Conservation (phyloP, 2,797 vertebrate genomes). For the Podargus strigoides region DNA sequence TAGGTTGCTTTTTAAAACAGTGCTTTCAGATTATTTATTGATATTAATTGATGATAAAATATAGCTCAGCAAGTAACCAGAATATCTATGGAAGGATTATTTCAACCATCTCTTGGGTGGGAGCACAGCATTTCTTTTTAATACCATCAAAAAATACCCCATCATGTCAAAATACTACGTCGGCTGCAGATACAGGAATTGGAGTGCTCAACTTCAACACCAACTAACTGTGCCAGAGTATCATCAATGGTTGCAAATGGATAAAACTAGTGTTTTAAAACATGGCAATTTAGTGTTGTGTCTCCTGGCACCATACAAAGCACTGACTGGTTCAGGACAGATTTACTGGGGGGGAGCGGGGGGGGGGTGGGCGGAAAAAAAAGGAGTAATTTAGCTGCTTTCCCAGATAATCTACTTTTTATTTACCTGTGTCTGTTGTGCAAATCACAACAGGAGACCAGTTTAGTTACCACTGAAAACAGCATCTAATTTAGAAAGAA, state of each 20-base stretch:
- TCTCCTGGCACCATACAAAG: neutral
- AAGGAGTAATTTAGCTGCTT: neutral
- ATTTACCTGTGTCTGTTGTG: neutral
- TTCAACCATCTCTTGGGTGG: neutral
- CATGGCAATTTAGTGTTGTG: neutral
- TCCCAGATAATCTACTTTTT: neutral
- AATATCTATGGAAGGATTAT: neutral
- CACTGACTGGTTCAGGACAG: neutral
- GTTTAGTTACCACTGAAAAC: neutral
- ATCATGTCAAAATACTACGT: neutral
- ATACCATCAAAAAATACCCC: neutral
- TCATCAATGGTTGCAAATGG: neutral
- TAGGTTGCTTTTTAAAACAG: neutral
- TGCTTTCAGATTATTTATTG: neutral
- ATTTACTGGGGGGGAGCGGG: too few species aligned
- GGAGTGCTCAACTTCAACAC: neutral
- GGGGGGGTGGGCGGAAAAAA: too few species aligned
- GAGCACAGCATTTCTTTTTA: neutral
- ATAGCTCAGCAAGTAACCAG: neutral
- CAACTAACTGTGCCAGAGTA: neutral
- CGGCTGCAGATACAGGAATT: neutral
- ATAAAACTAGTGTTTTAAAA: neutral
- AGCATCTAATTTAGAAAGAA: neutral
- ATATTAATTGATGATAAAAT: neutral
- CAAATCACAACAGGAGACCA: neutral